Percentiles rank a stretch among this genome's conserved stretches.
Conservation (phyloP, 2,113 vertebrate species). For the Picathartes gymnocephalus region DNA sequence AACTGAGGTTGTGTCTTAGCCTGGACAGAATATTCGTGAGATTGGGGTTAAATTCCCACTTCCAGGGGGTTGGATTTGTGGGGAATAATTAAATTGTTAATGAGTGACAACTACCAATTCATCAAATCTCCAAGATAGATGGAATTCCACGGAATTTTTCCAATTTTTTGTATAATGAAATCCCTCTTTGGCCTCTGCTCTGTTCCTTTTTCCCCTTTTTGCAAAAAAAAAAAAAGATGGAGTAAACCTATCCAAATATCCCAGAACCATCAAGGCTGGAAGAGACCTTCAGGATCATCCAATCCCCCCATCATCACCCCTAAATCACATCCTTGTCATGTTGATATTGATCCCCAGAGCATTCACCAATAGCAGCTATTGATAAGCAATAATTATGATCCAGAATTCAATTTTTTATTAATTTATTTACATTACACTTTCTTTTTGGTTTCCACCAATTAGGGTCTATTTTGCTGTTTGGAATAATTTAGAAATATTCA, state of each 20-base stretch:
- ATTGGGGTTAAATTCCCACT: background rate
- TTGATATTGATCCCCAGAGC: background rate
- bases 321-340: background rate
- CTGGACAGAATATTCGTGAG: background rate
- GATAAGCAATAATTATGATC: background rate
- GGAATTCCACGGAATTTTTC: slow-evolving; percentile 53
- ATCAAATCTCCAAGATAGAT: slow-evolving; percentile 49
- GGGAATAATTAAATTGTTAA: background rate
- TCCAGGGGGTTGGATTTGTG: background rate
- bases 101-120: background rate
- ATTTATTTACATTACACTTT: background rate
- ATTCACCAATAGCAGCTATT: background rate
- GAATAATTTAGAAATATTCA: background rate
- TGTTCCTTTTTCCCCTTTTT: slow-evolving; percentile 29
- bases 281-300: background rate
- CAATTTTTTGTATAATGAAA: slow-evolving; percentile 59
- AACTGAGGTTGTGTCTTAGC: background rate
- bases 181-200: slow-evolving; percentile 25
- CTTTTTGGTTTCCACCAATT: background rate
- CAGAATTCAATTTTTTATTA: background rate
- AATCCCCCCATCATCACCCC: background rate
- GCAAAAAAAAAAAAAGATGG: background rate
- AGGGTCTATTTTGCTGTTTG: background rate
- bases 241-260: background rate
- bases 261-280: background rate